These are phyloP conservation scores for Trogon melanurus DNA, from an alignment of 2,113 vertebrate species.

Conservation along the genomic window DNA sequence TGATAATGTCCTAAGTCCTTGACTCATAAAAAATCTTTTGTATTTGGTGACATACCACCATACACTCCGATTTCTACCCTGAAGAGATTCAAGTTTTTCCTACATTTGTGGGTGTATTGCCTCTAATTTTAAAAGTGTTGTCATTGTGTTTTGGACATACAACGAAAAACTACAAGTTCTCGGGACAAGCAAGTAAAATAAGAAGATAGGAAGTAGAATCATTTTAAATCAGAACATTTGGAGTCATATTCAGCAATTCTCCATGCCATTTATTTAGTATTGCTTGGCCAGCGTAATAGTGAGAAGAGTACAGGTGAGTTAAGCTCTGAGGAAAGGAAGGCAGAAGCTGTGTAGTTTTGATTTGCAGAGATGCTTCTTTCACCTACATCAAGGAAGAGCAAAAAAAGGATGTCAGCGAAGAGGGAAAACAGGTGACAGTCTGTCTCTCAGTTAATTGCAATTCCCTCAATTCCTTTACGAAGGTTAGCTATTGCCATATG, in stretches of 20 bases:
- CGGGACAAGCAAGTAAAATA: not conserved
- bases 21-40: not conserved
- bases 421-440: accelerated
- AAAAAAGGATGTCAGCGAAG: not conserved
- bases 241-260: not conserved
- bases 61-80: not conserved
- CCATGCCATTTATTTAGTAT: not conserved
- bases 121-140: not conserved
- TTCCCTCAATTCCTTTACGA: not conserved
- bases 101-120: not conserved
- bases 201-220: not conserved
- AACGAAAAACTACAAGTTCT: not conserved
- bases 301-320: not conserved
- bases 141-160: not conserved
- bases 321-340: not conserved
- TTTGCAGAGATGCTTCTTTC: not conserved
- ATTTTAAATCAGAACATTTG: not conserved
- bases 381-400: not conserved
- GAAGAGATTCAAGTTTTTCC: not conserved
- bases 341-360: not conserved
- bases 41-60: not conserved
- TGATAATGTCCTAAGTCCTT: not conserved
- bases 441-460: not conserved
- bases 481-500: not conserved
- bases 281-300: not conserved